Base-by-base conservation (phyloP, 2,113 vertebrate genomes). In the Oryzias javanicus region DNA sequence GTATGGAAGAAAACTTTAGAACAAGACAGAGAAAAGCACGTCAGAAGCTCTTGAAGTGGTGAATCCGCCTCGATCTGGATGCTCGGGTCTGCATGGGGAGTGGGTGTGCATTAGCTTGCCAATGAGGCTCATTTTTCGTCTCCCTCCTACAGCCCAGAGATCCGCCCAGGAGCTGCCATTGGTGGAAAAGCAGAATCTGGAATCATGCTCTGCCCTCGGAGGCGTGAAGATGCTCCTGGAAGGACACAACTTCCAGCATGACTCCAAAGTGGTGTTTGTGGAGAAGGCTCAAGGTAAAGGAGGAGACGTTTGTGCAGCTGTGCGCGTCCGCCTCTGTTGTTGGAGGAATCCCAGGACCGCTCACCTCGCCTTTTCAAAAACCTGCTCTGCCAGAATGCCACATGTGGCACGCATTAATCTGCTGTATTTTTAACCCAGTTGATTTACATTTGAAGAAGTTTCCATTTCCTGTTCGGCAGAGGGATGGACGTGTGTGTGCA, bases 261-360 rank as follows among this genome's bases (percentile, higher is more conserved):
- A 98, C 85, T 99, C 96, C 78, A 98, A 98, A 80, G 97, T 99
- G 83, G 86, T 99, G 86, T 99, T 99, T 42, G 94, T 99, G 93
- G 97, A 99, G 83, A 98, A 98, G 89, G 95, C 95, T 1, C 96
- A 96, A 94, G 97, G 97, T 98, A 84, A 83, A 91, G 45, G 76
- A 47, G 25, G 50, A 58, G 25, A 13, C 25, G 14, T 44, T 52
- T 75, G 45, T 69, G 49, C 64, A 29, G 70, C 52, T 72, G 45
- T 72, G 55, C 69, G 46, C 66, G 5, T 45, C 57, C 61, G 63
- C 47, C 59, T 66, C 58, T n/a, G 42, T 41, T 66, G 63, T 51
- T 84, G 84, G 82, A 89, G 82, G 79, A 84, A 77, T 75, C 78
- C 82, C 83, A 84, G 71, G 55, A 70, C 72, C 57, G 16, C 62